phyloP scores from a whole-genome alignment of 1,140 invertebrate species.

The Meteorus sp. region DNA sequence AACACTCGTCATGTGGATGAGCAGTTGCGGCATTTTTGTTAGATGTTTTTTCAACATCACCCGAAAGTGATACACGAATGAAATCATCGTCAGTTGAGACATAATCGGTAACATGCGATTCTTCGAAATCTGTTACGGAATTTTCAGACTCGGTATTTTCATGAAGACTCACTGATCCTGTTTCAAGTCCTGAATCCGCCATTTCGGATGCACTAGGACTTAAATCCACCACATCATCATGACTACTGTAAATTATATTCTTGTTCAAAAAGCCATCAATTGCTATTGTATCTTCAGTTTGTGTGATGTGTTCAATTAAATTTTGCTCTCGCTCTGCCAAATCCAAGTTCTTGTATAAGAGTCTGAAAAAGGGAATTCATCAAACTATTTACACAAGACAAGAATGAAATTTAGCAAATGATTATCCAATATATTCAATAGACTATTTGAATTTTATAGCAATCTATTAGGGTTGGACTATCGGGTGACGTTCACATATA shows the following conservation, averaged over 20 bases:
- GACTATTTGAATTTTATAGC: conserved; percentile 4
- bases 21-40: conserved; percentile 4
- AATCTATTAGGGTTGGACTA: no score
- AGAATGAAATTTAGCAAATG: not conserved
- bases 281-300: conserved; percentile 18
- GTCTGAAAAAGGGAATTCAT: conserved; percentile 39
- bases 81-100: conserved; percentile 70
- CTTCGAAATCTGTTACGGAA: conserved; percentile 53
- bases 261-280: not conserved
- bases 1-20: conserved; percentile 1
- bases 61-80: conserved; percentile 32
- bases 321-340: conserved; percentile 40
- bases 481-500: no score
- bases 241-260: not conserved
- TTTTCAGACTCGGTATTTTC: conserved; percentile 56
- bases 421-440: no score
- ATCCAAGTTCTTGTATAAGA: conserved; percentile 50
- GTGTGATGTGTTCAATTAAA: conserved; percentile 36
- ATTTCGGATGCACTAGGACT: conserved; percentile 47
- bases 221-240: conserved; percentile 16
- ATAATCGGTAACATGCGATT: conserved; percentile 65
- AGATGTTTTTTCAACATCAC: conserved; percentile 11
- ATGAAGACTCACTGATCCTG: conserved; percentile 59
- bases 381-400: conserved; percentile 5
- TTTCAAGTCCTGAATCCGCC: conserved; percentile 64